Conservation (phyloP, 1,140 invertebrate genomes). For the Tetragonula clypearis region DNA sequence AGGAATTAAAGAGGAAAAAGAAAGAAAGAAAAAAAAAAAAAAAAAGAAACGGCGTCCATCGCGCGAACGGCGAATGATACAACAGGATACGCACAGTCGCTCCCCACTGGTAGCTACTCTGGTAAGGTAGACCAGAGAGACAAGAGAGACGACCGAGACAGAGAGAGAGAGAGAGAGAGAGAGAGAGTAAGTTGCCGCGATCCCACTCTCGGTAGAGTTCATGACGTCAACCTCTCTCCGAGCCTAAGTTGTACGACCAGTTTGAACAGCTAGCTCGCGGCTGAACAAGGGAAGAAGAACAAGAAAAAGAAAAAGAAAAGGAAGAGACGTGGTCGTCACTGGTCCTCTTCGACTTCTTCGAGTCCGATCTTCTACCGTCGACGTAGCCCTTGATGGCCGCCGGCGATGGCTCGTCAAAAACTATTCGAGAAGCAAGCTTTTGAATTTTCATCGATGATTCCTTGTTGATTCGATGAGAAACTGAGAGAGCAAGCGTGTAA, state of each 20-base stretch:
- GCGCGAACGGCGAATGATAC: conserved; percentile 29
- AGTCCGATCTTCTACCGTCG: conserved; percentile 8
- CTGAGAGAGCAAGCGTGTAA: too few species aligned
- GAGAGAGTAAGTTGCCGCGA: conserved; percentile 61
- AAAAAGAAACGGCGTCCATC: conserved; percentile 11
- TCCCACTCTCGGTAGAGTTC: conserved; percentile 73
- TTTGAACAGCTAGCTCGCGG: conserved; percentile 67
- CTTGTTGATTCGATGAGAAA: too few species aligned
- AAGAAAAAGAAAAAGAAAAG: conserved; percentile 54
- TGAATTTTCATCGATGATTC: too few species aligned
- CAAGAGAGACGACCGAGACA: conserved; percentile 36
- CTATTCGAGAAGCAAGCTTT: not conserved
- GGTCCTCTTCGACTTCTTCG: conserved; percentile 36
- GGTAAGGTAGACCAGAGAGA: conserved; percentile 46
- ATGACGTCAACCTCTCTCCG: conserved; percentile 73
- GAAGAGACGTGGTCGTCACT: conserved; percentile 25
- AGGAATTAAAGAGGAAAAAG: not conserved
- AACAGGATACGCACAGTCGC: conserved; percentile 35
- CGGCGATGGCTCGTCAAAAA: conserved; percentile 33
- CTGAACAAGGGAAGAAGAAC: conserved; percentile 58
- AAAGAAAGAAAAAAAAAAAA: not conserved
- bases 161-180: conserved; percentile 65
- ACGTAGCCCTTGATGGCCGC: conserved; percentile 7
- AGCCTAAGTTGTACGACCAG: conserved; percentile 74
- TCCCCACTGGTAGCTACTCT: conserved; percentile 50